A percentile compares a stretch with the other conserved stretches of the same genome.
These are phyloP conservation scores for Maconellicoccus hirsutus DNA, from an alignment of 1,140 invertebrate genomes.

Conservation along the genomic window DNA sequence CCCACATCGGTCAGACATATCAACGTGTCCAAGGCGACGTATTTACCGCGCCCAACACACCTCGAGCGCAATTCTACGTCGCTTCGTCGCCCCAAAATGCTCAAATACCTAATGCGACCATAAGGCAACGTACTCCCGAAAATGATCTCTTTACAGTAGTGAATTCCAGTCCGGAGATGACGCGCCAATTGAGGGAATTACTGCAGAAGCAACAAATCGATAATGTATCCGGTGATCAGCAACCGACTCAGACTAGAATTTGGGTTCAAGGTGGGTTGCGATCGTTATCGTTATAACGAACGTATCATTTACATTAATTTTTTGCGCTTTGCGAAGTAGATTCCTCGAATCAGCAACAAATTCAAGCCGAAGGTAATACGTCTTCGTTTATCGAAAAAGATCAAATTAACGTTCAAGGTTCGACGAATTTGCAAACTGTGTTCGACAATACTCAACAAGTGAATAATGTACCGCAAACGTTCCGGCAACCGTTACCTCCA, in stretches of 20 bases:
- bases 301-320: too few relatives aligned
- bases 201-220: conserved; percentile 60
- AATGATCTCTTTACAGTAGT: background rate
- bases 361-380: background rate
- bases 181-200: conserved; percentile 63
- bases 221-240: conserved; percentile 27
- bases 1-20: background rate
- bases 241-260: background rate
- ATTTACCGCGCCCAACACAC: background rate
- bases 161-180: conserved; percentile 30
- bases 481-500: conserved; percentile 38
- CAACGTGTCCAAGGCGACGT: background rate
- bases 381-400: background rate
- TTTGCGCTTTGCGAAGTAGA: too few relatives aligned
- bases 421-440: background rate
- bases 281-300: too few relatives aligned
- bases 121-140: background rate
- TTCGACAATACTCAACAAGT: background rate
- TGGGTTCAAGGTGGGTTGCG: conserved; percentile 13
- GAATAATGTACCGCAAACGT: conserved; percentile 28
- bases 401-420: background rate
- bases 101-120: background rate
- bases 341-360: background rate
- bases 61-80: background rate
- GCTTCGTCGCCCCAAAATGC: background rate